Base-by-base conservation (phyloP, 1,140 invertebrate species). In the Pseudomyrmex cubaensis region DNA sequence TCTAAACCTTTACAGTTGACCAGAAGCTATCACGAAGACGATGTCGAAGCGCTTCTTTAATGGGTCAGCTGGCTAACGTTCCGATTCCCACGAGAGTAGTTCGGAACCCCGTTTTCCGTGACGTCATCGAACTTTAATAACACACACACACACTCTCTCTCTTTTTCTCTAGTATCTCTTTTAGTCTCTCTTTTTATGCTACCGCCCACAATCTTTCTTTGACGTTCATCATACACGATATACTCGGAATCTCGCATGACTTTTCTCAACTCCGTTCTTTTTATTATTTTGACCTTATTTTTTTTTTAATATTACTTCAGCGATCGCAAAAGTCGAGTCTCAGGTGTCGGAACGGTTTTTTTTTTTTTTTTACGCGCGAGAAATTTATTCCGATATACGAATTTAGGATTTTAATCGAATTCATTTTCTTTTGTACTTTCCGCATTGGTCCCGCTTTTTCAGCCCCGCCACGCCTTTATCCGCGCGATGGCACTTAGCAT, bases 401-500 rank as follows among this genome's bases (percentile, higher is more conserved):
- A 22, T 80, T 80, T 70, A n/a, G 12, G 76, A 80, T 80, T 72
- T 80, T 61, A 72, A 70, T 72, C 66, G 35, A 72, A 44, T 80
- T 72, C 9, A 80, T 72, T 72, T 59, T n/a, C 20, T 76, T 84
- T 66, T 76, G 54, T 70, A 20, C 67, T 25, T 67, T 75, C 48
- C 59, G 22, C 56, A 61, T 70, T 59, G 62, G 44, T 63, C 20
- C 72, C 67, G 61, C 44, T 84, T 73, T 77, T 35, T 44, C 15
- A 13, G 54, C 4, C 15, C 50, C 35, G 25, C n/a, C 56, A 50
- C 57, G 64, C 66, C 48, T 56, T 61, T 48, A n/a, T 78, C 78
- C 56, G 72, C 61, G 83, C 61, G 83, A 87, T 90, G 85, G 64
- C 86, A 89, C 77, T 93, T 91, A 91, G 87, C 91, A 92, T 92